Conservation (phyloP, 2,888 invertebrate genomes). For the Agonopterix arenella region DNA sequence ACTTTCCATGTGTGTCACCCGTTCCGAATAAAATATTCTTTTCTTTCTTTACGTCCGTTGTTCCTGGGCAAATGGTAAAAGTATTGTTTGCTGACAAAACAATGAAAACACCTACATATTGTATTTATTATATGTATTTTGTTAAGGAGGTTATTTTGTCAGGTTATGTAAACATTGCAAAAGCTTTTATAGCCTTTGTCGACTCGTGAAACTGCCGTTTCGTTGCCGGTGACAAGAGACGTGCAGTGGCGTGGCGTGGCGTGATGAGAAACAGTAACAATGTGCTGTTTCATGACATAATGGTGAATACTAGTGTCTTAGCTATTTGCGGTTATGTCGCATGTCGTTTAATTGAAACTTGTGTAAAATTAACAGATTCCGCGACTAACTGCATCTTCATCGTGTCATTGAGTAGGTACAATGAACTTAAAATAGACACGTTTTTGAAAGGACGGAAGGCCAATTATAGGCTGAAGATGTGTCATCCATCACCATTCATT, state of each 20-base stretch:
- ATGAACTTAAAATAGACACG: too few species aligned
- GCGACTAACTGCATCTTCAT: too few species aligned
- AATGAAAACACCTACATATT: conserved; percentile 37
- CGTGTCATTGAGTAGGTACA: too few species aligned
- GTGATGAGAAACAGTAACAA: conserved; percentile 4
- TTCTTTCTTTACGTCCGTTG: conserved; percentile 57
- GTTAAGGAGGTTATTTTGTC: conserved; percentile 4
- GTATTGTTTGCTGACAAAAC: conserved; percentile 50
- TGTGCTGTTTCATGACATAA: conserved; percentile 3
- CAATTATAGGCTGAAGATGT: too few species aligned
- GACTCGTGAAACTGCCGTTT: not conserved
- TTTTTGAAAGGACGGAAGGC: too few species aligned
- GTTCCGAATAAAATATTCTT: conserved; percentile 66
- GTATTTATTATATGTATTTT: not conserved
- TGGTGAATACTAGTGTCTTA: not conserved
- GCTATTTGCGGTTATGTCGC: not conserved
- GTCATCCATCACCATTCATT: too few species aligned
- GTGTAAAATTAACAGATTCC: too few species aligned
- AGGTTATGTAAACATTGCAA: conserved; percentile 6
- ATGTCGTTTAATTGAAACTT: too few species aligned
- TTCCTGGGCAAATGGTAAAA: conserved; percentile 56
- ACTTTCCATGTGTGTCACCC: conserved; percentile 61
- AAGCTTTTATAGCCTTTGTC: conserved; percentile 4
- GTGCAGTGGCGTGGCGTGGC: not conserved
- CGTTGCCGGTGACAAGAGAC: not conserved